Evolutionary conservation across 2,797 vertebrate species (phyloP).

Genomic region (Miichthys miiuy): DNA sequence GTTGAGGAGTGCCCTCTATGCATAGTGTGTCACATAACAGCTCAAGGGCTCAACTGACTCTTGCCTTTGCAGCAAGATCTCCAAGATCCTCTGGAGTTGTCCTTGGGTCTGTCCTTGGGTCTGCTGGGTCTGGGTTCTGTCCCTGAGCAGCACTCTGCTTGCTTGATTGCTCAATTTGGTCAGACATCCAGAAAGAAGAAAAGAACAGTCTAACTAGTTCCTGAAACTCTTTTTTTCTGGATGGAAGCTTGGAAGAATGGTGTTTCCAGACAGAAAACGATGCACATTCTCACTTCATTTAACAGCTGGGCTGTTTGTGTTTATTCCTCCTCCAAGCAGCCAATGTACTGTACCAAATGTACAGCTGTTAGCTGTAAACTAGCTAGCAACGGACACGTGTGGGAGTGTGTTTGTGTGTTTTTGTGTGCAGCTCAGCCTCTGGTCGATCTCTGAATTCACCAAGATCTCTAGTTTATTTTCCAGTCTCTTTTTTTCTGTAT

Average conservation of each 20-base stretch:
- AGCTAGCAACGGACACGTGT: background rate
- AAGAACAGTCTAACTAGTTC: background rate
- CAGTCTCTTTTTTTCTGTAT: background rate
- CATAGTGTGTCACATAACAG: background rate
- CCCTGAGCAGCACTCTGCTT: background rate
- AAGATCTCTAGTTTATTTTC: background rate
- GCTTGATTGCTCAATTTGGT: background rate
- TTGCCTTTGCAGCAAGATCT: background rate
- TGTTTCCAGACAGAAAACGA: background rate
- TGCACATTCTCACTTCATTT: background rate
- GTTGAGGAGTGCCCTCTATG: background rate
- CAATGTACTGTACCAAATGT: background rate
- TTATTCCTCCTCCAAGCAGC: background rate
- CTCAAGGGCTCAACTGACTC: background rate
- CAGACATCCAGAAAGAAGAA: background rate
- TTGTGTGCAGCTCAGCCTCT: background rate
- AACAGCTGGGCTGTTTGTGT: background rate
- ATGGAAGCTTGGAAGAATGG: background rate
- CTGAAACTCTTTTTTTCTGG: background rate
- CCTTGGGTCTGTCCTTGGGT: constrained; percentile 5
- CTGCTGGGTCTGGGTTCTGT: background rate
- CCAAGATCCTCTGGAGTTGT: background rate
- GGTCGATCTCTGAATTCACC: background rate
- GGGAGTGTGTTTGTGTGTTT: background rate
- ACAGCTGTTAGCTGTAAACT: background rate